These are phyloP conservation scores for Stomatorhinus ivindoensis DNA, from an alignment of 2,113 vertebrate species.

Conservation along the genomic window DNA sequence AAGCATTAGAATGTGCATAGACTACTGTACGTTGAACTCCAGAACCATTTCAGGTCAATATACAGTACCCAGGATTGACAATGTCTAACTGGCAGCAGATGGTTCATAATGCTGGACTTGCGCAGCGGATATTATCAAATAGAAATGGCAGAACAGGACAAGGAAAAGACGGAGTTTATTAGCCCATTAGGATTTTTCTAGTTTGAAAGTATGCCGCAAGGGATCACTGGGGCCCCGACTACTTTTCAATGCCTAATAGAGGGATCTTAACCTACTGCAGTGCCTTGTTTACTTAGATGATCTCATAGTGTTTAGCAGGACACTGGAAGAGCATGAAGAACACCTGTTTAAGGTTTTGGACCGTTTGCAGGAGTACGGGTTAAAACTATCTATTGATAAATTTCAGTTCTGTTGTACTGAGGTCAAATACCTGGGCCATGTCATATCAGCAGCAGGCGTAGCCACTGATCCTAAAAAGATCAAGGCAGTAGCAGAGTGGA, in stretches of 20 bases:
- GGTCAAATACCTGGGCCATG: background rate
- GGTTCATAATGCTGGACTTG: slow-evolving; percentile 26
- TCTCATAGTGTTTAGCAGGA: slow-evolving; percentile 14
- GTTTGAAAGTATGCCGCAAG: background rate
- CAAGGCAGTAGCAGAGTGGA: background rate
- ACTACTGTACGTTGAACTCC: background rate
- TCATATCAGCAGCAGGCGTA: background rate
- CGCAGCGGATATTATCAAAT: slow-evolving; percentile 23
- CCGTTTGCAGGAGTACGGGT: background rate
- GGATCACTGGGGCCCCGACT: too few relatives aligned
- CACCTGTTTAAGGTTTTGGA: background rate
- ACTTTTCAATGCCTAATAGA: too few relatives aligned
- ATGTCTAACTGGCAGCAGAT: slow-evolving; percentile 20
- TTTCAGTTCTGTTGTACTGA: background rate
- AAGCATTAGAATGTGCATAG: background rate
- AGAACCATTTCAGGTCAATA: background rate
- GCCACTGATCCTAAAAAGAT: background rate
- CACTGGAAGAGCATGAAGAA: background rate
- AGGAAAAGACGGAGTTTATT: slow-evolving; percentile 21
- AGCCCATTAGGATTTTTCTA: background rate
- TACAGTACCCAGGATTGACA: background rate
- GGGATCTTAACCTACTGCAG: background rate
- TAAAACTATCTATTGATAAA: slow-evolving; percentile 5
- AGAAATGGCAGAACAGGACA: slow-evolving; percentile 12
- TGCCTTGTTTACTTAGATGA: slow-evolving; percentile 20